Base-by-base conservation (phyloP, 2,797 vertebrate species). In the Dromococcyx pavoninus region DNA sequence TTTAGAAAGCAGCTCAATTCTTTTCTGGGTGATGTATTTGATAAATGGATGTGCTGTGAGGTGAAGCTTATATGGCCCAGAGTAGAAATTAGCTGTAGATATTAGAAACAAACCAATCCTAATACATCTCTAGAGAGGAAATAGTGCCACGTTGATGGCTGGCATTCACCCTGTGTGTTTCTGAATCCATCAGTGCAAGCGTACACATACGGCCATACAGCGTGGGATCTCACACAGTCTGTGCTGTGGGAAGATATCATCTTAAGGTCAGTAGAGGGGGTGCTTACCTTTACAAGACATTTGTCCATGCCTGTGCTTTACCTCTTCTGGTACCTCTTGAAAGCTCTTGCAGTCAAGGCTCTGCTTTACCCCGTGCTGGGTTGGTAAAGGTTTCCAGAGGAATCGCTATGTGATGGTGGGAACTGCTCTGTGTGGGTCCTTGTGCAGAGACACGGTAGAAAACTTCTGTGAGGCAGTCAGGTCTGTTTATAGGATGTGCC, bases 1-100 rank as follows among this genome's bases (percentile, higher is more conserved):
- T 85, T 91, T 91, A 93, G 88, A 83, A 96, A 92, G 57, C 50
- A 60, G 58, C 46, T 87, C 53, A 73, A n/a, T 25, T n/a, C n/a
- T 48, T 78, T 85, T 91, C 83, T 79, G 66, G 56, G 60, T 92
- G 88, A 53, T 25, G 8, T 66, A 17, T 51, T 89, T 92, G 77
- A 94, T 87, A 82, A 94, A 94, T 41, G 50, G 27, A 4, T 54
- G 11, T 64, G 53, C 32, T 58, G 16, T 87, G 87, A 81, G 37
- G 74, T 79, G 57, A 85, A 73, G 71, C 43, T 95, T 65, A 23
- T 67, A n/a, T 77, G 84, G 92, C 67, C 74, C 50, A 48, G 57
- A 53, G 33, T 32, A 87, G 60, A 91, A 95, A 93, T 81, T 77
- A 93, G 32, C 50, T 82, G 28, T 46, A 64, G 61, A 71, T 67